Percentiles rank a stretch among this genome's conserved stretches.
phyloP scores from a whole-genome alignment of 2,113 vertebrate species.

The Australoheros scitulus region DNA sequence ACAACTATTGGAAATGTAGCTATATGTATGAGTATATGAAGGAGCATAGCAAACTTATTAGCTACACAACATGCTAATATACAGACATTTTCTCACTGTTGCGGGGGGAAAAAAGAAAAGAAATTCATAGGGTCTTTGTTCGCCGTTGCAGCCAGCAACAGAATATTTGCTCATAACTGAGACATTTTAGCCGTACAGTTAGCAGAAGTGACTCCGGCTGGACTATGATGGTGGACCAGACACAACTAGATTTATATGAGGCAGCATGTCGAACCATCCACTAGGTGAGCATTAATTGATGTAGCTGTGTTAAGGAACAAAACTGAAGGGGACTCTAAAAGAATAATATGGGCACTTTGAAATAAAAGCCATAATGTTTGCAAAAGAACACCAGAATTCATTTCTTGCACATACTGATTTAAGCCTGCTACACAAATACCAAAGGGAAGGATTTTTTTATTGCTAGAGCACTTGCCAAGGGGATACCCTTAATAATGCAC shows the following conservation, averaged over 20 bases:
- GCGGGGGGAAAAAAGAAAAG: not conserved
- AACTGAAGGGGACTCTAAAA: not conserved
- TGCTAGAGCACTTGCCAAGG: conserved; percentile 16
- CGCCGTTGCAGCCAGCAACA: not conserved
- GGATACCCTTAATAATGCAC: conserved; percentile 18
- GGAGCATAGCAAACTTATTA: no score
- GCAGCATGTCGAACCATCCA: not conserved
- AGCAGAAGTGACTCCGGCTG: not conserved
- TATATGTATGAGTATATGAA: not conserved
- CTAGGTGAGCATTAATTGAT: not conserved
- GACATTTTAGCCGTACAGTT: not conserved
- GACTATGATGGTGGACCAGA: not conserved
- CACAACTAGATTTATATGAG: not conserved
- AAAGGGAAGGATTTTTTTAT: conserved; percentile 27
- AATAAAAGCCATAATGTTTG: conserved; percentile 4
- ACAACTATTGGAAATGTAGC: no score
- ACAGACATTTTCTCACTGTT: no score
- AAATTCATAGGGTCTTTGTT: not conserved
- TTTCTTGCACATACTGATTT: conserved; percentile 15
- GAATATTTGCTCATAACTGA: not conserved
- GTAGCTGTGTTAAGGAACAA: not conserved
- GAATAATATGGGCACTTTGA: not conserved
- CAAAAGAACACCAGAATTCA: not conserved
- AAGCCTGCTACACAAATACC: not conserved
- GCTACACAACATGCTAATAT: not conserved